Evolutionary conservation across 37 sponge, comb jelly and placozoan genomes (phyloP).

Genomic region (Geodia barretti): DNA sequence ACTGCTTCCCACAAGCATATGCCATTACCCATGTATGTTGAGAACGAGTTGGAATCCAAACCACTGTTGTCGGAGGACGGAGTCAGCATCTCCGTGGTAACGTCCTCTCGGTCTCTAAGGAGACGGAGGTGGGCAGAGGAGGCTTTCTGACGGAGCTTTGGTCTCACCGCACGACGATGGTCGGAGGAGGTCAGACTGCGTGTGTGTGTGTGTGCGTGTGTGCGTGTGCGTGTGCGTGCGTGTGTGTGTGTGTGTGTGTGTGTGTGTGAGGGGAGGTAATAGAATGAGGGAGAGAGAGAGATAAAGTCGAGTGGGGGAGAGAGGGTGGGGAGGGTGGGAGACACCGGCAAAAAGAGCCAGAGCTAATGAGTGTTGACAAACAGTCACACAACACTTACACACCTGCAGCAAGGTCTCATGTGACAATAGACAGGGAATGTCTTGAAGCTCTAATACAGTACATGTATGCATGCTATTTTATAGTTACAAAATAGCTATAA

Average conservation of each 20-base stretch:
- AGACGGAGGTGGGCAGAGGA: constrained; percentile 64
- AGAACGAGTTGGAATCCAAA: constrained; percentile 62
- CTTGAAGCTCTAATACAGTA: too few species aligned
- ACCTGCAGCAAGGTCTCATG: too few species aligned
- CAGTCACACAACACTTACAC: too few species aligned
- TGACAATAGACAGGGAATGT: too few species aligned
- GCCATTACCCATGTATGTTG: constrained; percentile 81
- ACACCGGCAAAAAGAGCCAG: too few species aligned
- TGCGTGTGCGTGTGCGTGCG: too few species aligned
- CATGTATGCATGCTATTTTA: too few species aligned
- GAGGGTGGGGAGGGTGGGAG: too few species aligned
- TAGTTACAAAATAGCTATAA: too few species aligned
- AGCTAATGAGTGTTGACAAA: too few species aligned
- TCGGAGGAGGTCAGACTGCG: constrained; percentile 45
- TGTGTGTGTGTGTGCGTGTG: constrained; percentile 16
- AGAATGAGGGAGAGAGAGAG: too few species aligned
- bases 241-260: not conserved
- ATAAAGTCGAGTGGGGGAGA: too few species aligned
- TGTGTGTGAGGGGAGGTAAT: not conserved
- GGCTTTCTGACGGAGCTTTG: constrained; percentile 65
- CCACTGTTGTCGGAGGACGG: not conserved
- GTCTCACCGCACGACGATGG: constrained; percentile 58
- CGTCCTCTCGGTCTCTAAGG: constrained; percentile 46
- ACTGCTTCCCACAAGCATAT: not conserved
- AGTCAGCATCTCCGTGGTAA: constrained; percentile 42